Conservation (phyloP, 1,140 invertebrate species). For the Plutomurus gul region DNA sequence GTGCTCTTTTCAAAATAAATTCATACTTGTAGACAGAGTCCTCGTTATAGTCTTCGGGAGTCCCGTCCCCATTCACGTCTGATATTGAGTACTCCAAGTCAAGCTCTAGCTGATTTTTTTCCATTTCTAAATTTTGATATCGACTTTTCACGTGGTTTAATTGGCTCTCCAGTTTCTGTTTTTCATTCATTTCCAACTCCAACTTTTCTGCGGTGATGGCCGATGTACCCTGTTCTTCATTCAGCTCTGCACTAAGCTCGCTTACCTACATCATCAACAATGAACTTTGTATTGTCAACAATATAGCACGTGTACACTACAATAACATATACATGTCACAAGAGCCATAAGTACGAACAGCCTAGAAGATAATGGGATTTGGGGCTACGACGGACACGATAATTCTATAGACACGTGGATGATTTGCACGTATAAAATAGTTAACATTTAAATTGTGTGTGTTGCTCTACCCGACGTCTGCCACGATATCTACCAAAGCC, state of each 20-base stretch:
- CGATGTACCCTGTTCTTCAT: constrained; percentile 87
- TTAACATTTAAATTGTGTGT: too few species aligned
- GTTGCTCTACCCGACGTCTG: too few species aligned
- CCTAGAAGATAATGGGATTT: too few species aligned
- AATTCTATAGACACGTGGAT: too few species aligned
- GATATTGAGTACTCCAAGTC: constrained; percentile 47
- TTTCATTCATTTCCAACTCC: constrained; percentile 72
- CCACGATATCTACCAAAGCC: not conserved
- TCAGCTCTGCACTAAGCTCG: constrained; percentile 86
- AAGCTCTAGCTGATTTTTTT: constrained; percentile 49
- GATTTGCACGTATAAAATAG: too few species aligned
- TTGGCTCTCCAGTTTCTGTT: constrained; percentile 56
- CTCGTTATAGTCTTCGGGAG: constrained; percentile 44
- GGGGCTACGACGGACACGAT: too few species aligned
- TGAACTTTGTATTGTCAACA: not conserved
- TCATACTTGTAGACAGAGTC: constrained; percentile 48
- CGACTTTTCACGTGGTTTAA: constrained; percentile 31
- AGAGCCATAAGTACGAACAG: too few species aligned
- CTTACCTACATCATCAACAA: constrained; percentile 68
- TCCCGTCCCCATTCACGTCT: constrained; percentile 47
- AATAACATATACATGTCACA: not conserved
- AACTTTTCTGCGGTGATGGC: constrained; percentile 84
- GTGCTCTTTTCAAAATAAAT: too few species aligned
- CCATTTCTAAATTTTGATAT: constrained; percentile 44
- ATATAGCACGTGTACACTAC: not conserved